Conservation (phyloP, 1,140 invertebrate genomes). For the Leptinotarsa texana region DNA sequence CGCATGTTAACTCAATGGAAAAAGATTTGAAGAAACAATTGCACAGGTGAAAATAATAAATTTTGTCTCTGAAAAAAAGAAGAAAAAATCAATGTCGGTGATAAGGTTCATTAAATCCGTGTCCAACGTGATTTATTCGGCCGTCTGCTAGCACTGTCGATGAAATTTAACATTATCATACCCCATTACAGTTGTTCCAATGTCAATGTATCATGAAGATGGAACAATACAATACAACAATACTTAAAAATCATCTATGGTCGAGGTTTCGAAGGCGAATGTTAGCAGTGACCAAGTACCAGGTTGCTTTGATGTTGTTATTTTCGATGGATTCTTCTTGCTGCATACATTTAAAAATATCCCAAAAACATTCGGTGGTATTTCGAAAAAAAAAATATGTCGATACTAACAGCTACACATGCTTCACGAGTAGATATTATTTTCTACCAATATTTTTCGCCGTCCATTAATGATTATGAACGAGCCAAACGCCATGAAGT, state of each 20-base stretch:
- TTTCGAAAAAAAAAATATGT: slow-evolving; percentile 24
- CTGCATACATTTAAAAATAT: slow-evolving; percentile 28
- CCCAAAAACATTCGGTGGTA: slow-evolving; percentile 28
- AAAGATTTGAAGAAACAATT: slow-evolving; percentile 38
- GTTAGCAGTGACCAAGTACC: slow-evolving; percentile 12
- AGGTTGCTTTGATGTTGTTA: slow-evolving; percentile 21
- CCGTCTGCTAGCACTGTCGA: slow-evolving; percentile 41
- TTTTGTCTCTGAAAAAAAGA: slow-evolving; percentile 26
- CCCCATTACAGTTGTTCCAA: slow-evolving; percentile 39
- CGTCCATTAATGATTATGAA: slow-evolving; percentile 43
- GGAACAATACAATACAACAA: slow-evolving; percentile 18
- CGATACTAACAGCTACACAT: slow-evolving; percentile 25
- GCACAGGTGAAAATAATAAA: slow-evolving; percentile 33
- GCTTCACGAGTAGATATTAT: slow-evolving; percentile 35
- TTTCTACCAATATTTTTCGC: not conserved
- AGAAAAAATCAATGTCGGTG: slow-evolving; percentile 27
- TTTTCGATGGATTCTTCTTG: slow-evolving; percentile 31
- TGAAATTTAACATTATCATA: slow-evolving; percentile 22
- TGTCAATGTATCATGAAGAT: slow-evolving; percentile 42
- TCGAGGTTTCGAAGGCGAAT: slow-evolving; percentile 13
- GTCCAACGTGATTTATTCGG: slow-evolving; percentile 47
- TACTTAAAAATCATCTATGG: slow-evolving; percentile 20
- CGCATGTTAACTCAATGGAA: slow-evolving; percentile 34
- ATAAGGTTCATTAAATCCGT: slow-evolving; percentile 43
- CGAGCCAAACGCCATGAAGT: slow-evolving; percentile 30